Evolutionary conservation across 2,888 invertebrate species (phyloP).

Genomic region (Phengaris arion): DNA sequence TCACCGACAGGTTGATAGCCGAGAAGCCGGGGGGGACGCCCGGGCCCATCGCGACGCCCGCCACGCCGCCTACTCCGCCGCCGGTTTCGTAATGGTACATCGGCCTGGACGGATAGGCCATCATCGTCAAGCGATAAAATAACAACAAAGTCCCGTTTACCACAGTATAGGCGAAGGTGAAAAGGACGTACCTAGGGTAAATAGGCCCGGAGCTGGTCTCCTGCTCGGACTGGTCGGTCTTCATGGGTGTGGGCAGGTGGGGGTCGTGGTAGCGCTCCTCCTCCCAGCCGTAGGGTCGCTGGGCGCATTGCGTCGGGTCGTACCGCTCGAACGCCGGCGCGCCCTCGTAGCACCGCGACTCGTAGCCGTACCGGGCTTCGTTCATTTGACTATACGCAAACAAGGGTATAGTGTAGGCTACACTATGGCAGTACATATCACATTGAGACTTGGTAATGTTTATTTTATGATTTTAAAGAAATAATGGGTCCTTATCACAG

Average conservation of each 20-base stretch:
- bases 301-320: slow-evolving; percentile 74
- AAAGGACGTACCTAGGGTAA: slow-evolving; percentile 82
- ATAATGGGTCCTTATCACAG: too few relatives aligned
- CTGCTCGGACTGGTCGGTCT: slow-evolving; percentile 84
- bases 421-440: neutral
- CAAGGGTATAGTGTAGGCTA: neutral
- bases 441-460: too few relatives aligned
- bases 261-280: slow-evolving; percentile 81
- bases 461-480: too few relatives aligned
- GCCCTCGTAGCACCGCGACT: slow-evolving; percentile 74
- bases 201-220: slow-evolving; percentile 85
- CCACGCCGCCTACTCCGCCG: slow-evolving; percentile 77
- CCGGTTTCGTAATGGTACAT: slow-evolving; percentile 89
- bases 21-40: slow-evolving; percentile 87
- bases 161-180: slow-evolving; percentile 55
- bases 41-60: slow-evolving; percentile 83
- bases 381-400: slow-evolving; percentile 75
- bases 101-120: slow-evolving; percentile 79
- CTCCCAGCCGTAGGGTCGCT: slow-evolving; percentile 76
- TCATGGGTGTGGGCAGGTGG: slow-evolving; percentile 81
- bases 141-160: slow-evolving; percentile 63
- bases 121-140: slow-evolving; percentile 15
- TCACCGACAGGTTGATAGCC: slow-evolving; percentile 91
- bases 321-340: slow-evolving; percentile 76
- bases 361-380: slow-evolving; percentile 79